These are phyloP conservation scores for Silurus glanis DNA, from an alignment of 2,113 vertebrate genomes.

Conservation along the genomic window DNA sequence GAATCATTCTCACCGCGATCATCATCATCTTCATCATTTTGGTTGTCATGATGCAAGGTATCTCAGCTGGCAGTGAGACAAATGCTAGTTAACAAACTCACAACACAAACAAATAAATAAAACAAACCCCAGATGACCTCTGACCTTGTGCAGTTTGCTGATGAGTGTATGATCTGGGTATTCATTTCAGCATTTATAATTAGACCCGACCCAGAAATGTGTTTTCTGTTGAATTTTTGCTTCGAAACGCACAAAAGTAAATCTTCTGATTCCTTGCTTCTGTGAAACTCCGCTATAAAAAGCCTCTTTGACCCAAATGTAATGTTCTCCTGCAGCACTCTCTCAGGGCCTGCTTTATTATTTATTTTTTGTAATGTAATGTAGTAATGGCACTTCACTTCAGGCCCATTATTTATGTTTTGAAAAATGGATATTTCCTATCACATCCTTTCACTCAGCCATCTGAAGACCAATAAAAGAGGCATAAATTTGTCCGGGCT, in stretches of 20 bases:
- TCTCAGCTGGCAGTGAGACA: background rate
- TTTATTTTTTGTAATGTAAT: slow-evolving; percentile 2
- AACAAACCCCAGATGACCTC: background rate
- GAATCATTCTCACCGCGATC: background rate
- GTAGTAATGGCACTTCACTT: slow-evolving; percentile 69
- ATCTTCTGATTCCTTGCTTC: background rate
- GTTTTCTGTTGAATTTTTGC: background rate
- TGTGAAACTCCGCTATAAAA: slow-evolving; percentile 24
- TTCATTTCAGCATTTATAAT: background rate
- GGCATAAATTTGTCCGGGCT: slow-evolving; percentile 96
- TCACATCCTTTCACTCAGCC: slow-evolving; percentile 86
- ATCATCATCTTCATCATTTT: background rate
- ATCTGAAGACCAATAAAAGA: slow-evolving; percentile 87
- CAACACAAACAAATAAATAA: background rate
- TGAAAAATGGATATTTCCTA: slow-evolving; percentile 78
- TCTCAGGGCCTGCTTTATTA: slow-evolving; percentile 41
- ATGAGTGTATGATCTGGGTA: background rate
- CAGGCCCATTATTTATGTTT: slow-evolving; percentile 71
- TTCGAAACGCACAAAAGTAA: background rate
- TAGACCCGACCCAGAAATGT: background rate
- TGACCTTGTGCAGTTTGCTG: background rate
- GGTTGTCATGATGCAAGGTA: background rate
- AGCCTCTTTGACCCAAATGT: slow-evolving; percentile 60
- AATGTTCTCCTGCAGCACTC: slow-evolving; percentile 46
- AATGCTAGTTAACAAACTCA: background rate